These are phyloP conservation scores for Parotocinclus haroldoi DNA, from an alignment of 2,797 vertebrate species.

Conservation along the genomic window DNA sequence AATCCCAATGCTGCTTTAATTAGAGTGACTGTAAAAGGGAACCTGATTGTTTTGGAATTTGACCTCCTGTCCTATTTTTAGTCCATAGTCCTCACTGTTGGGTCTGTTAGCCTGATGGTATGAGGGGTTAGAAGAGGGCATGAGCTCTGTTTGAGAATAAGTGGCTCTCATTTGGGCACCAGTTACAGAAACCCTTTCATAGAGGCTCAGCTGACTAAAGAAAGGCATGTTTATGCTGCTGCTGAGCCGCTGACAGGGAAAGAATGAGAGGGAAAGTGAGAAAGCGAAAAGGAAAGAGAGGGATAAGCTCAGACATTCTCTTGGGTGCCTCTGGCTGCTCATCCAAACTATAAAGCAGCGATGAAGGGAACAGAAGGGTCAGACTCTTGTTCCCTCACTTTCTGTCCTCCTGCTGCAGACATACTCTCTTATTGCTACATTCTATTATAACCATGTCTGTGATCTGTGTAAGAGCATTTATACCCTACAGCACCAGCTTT, in stretches of 20 bases:
- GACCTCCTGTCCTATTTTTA: slow-evolving; percentile 62
- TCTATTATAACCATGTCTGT: slow-evolving; percentile 8
- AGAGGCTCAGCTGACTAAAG: slow-evolving; percentile 62
- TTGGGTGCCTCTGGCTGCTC: slow-evolving; percentile 56
- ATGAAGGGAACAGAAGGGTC: slow-evolving; percentile 30
- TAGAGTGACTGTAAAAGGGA: slow-evolving; percentile 58
- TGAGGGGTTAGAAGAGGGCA: slow-evolving; percentile 35
- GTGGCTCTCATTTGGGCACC: slow-evolving; percentile 62
- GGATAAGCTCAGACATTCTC: slow-evolving; percentile 59
- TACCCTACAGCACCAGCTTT: slow-evolving; percentile 16
- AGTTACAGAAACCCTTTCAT: slow-evolving; percentile 77
- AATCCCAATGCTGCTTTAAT: slow-evolving; percentile 65
- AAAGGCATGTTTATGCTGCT: slow-evolving; percentile 75
- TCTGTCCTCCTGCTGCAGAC: slow-evolving; percentile 16
- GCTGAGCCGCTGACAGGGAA: slow-evolving; percentile 46
- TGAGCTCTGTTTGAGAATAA: slow-evolving; percentile 39
- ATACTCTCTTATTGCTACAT: slow-evolving; percentile 14
- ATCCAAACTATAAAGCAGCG: slow-evolving; percentile 35
- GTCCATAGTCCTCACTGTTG: slow-evolving; percentile 58
- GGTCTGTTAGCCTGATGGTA: slow-evolving; percentile 44
- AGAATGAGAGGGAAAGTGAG: background rate
- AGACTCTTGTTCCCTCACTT: slow-evolving; percentile 4
- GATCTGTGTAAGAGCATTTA: slow-evolving; percentile 13
- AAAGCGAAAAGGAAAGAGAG: background rate
- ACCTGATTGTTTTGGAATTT: slow-evolving; percentile 65